Evolutionary conservation across 2,888 invertebrate genomes (phyloP), one percentile per base, ranked within the genome.

Genomic region (Pedicia rivosa): DNA sequence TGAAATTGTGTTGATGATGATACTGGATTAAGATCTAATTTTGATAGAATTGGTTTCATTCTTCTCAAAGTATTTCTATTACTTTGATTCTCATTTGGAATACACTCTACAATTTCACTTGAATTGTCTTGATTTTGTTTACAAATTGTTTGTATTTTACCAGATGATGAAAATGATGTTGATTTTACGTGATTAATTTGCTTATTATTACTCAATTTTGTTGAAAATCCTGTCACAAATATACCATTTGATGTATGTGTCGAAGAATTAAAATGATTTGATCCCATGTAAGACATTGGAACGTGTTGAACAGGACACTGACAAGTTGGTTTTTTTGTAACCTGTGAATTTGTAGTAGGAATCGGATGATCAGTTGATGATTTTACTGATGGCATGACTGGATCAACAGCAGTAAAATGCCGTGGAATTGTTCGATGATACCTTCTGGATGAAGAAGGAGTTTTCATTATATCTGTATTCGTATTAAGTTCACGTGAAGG

Each of bases 271-370:
- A 54, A 44, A 41, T 55, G 54, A 40, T 53, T 57, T 26, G 58
- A 51, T 19, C 57, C 58, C 60, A 62, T 62, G 40, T 62, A 62
- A 9, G 59, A 57, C 60, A 62, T 62, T 38, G 63, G 62, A 15
- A 61, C 59, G 45, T 61, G 62, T 36, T 61, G 62, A 26, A 62
- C 52, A 17, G 62, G 62, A 40, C 62, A 62, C 46, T 62, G 62
- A 43, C 62, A 62, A 41, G 56, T 56, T 22, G 62, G 56, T 35
- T 60, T 62, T 44, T 62, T 61, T 9, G 34, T 35, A 37, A 40
- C 42, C 17, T 42, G 36, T 10, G 42, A 37, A 28, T 41, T 43
- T 4, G 40, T 41, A 22, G 41, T 42, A 4, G 42, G 43, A 41
- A 35, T 43, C 41, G 25, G 42, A 37, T 33, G 41, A 32, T 34